Evolutionary conservation across 2,797 vertebrate genomes (phyloP).

Genomic region (Loris lydekkerianus): DNA sequence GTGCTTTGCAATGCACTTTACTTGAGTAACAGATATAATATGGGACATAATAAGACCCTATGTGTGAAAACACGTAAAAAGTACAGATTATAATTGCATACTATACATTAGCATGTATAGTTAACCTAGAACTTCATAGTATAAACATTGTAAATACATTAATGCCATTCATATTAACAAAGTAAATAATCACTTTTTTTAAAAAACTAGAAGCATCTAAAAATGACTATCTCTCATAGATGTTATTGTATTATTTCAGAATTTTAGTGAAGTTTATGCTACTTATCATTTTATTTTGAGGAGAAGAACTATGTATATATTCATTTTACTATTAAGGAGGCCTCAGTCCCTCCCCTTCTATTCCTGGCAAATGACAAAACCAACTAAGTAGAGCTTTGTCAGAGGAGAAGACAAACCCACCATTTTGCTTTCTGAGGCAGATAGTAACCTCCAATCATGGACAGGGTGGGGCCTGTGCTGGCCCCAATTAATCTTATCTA

Average conservation of each 20-base stretch:
- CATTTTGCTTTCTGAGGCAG: not conserved
- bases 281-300: slow-evolving; percentile 76
- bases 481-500: slow-evolving; percentile 73
- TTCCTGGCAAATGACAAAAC: not conserved
- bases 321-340: not conserved
- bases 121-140: slow-evolving; percentile 64
- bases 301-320: not conserved
- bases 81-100: slow-evolving; percentile 55
- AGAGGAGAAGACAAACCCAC: not conserved
- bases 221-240: slow-evolving; percentile 6
- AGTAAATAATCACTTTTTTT: slow-evolving; percentile 46
- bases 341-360: not conserved
- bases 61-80: slow-evolving; percentile 57
- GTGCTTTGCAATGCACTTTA: slow-evolving; percentile 66
- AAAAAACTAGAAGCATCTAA: not conserved
- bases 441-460: not conserved
- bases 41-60: slow-evolving; percentile 44
- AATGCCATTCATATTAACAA: slow-evolving; percentile 56
- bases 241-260: slow-evolving; percentile 25
- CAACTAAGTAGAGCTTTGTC: not conserved
- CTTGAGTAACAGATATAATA: slow-evolving; percentile 57
- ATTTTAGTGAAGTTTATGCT: slow-evolving; percentile 79
- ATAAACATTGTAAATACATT: slow-evolving; percentile 65
- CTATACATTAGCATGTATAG: slow-evolving; percentile 28
- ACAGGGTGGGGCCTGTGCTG: not conserved